Conservation (phyloP, 92 coral and sea anemone species). For the Porites divaricata region DNA sequence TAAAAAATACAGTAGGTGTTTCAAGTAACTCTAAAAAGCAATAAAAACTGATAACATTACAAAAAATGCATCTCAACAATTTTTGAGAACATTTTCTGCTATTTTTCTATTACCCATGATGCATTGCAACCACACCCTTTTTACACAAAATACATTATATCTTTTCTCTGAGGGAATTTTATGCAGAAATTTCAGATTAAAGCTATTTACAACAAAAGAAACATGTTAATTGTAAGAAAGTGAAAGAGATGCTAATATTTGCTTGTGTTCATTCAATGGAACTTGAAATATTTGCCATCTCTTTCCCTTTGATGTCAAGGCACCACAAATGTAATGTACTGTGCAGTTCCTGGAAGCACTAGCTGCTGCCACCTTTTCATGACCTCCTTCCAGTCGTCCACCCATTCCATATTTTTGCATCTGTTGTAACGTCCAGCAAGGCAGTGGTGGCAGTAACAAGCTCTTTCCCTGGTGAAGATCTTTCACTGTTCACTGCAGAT, state of each 20-base stretch:
- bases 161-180: no score
- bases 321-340: slow-evolving; percentile 35
- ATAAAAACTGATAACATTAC: no score
- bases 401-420: slow-evolving; percentile 27
- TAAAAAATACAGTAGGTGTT: no score
- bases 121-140: slow-evolving; percentile 5
- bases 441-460: slow-evolving; percentile 48
- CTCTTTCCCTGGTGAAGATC: no score
- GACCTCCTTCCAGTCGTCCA: no score
- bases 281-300: slow-evolving; percentile 43
- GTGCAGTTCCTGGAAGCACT: slow-evolving; percentile 49
- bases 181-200: not conserved
- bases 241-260: slow-evolving; percentile 41
- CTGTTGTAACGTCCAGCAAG: slow-evolving; percentile 11
- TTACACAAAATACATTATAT: not conserved
- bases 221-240: not conserved
- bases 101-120: slow-evolving; percentile 10
- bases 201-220: not conserved
- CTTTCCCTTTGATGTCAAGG: slow-evolving; percentile 29
- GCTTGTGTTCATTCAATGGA: slow-evolving; percentile 43
- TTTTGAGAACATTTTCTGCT: not conserved
- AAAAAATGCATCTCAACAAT: no score
- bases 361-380: slow-evolving; percentile 47
- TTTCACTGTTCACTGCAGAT: not conserved
- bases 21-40: no score